Percentiles rank a stretch among this genome's conserved stretches.
These are phyloP conservation scores for Eupithecia inturbata DNA, from an alignment of 2,888 invertebrate genomes.

Conservation along the genomic window DNA sequence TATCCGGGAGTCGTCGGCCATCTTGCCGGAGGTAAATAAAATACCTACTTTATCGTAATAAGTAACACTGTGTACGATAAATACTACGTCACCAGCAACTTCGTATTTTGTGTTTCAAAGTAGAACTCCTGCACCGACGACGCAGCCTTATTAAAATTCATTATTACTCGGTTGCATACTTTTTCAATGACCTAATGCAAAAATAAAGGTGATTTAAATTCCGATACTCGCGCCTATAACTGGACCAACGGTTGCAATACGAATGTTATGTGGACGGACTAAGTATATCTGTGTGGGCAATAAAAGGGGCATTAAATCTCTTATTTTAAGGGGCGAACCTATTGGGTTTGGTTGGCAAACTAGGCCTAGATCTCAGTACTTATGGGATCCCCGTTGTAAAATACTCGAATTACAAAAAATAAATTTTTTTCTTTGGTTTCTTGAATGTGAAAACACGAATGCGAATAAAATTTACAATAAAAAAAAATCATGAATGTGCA, in stretches of 20 bases:
- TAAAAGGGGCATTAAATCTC: neutral
- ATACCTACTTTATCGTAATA: neutral
- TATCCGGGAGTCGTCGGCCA: conserved; percentile 97
- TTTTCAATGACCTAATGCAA: neutral
- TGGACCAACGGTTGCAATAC: conserved; percentile 1
- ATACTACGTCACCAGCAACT: neutral
- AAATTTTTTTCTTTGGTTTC: too few relatives aligned
- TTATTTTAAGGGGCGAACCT: too few relatives aligned
- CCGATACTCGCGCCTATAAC: neutral
- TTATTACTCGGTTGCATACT: neutral
- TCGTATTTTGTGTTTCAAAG: neutral
- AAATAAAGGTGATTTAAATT: conserved; percentile 1
- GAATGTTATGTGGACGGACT: neutral
- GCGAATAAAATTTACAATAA: too few relatives aligned
- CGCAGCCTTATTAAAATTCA: neutral
- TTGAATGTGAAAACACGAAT: too few relatives aligned
- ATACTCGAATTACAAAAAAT: too few relatives aligned
- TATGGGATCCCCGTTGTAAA: too few relatives aligned
- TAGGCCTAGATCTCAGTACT: too few relatives aligned
- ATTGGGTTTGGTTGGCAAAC: too few relatives aligned
- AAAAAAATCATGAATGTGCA: too few relatives aligned
- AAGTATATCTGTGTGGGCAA: neutral
- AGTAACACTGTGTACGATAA: too few relatives aligned
- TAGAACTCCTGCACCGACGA: neutral
- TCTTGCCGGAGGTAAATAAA: conserved; percentile 85